phyloP scores from a whole-genome alignment of 2,113 vertebrate species.

The Paedocypris sp. region DNA sequence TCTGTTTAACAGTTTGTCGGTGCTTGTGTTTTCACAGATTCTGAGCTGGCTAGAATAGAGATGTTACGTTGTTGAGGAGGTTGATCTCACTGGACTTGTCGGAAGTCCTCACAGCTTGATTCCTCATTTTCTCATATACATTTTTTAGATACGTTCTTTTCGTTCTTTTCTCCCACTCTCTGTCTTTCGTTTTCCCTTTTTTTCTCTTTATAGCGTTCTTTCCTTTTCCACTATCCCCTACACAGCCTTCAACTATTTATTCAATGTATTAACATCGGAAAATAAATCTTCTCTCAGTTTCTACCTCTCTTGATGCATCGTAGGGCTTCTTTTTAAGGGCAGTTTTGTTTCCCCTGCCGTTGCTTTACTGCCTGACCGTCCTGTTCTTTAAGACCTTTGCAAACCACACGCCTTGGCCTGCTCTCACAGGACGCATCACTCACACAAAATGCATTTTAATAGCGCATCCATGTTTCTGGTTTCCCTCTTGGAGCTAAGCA shows the following conservation, averaged over 20 bases:
- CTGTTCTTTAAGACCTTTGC: constrained; percentile 23
- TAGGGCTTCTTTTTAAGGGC: constrained; percentile 10
- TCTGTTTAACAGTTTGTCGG: constrained; percentile 6
- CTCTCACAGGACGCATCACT: constrained; percentile 24
- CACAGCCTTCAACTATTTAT: too few relatives aligned
- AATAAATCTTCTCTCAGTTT: background rate
- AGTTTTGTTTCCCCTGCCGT: constrained; percentile 2
- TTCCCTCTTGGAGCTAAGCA: constrained; percentile 30
- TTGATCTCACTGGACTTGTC: constrained; percentile 21
- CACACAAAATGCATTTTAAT: constrained; percentile 40
- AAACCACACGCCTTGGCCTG: constrained; percentile 22
- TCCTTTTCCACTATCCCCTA: too few relatives aligned
- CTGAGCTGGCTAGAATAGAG: constrained; percentile 11
- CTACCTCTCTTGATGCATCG: background rate
- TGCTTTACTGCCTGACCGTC: constrained; percentile 16
- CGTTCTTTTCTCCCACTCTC: too few relatives aligned
- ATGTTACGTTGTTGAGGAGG: constrained; percentile 21
- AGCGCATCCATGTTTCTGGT: constrained; percentile 31
- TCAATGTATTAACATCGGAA: too few relatives aligned
- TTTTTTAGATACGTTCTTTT: too few relatives aligned
- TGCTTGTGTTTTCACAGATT: constrained; percentile 7
- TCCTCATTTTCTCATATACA: too few relatives aligned
- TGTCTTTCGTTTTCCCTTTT: too few relatives aligned
- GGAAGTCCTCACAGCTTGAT: constrained; percentile 27
- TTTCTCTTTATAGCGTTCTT: too few relatives aligned